phyloP scores from a whole-genome alignment of 2,888 invertebrate genomes.

The Athripsodes cinereus region DNA sequence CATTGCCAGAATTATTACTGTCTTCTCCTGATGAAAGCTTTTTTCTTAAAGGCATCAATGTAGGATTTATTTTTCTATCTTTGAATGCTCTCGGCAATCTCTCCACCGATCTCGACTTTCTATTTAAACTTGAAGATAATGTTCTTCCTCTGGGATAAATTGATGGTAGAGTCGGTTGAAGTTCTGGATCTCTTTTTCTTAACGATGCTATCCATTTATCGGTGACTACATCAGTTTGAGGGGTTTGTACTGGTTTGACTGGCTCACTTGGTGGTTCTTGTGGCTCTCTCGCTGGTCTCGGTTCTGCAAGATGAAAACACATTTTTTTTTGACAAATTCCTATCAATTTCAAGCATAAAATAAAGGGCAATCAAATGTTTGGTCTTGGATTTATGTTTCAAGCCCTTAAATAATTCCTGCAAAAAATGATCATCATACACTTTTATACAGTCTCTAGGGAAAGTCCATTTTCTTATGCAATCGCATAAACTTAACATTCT shows the following conservation, averaged over 20 bases:
- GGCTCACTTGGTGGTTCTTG: slow-evolving; percentile 14
- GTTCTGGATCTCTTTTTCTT: slow-evolving; percentile 57
- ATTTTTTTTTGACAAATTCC: too few species aligned
- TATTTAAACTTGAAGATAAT: slow-evolving; percentile 37
- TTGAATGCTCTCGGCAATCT: slow-evolving; percentile 35
- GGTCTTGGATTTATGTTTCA: too few species aligned
- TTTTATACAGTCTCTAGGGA: too few species aligned
- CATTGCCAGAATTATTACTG: slow-evolving; percentile 36
- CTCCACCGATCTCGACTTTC: slow-evolving; percentile 46
- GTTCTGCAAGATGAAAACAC: too few species aligned
- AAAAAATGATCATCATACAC: too few species aligned
- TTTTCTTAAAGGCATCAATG: slow-evolving; percentile 40
- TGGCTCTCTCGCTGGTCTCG: slow-evolving; percentile 38
- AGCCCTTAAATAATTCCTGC: too few species aligned
- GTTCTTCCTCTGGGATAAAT: slow-evolving; percentile 44
- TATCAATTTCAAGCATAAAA: too few species aligned
- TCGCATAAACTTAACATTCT: too few species aligned
- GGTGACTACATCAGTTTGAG: slow-evolving; percentile 41
- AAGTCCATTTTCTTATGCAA: too few species aligned
- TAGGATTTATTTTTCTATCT: slow-evolving; percentile 32
- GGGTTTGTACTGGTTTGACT: slow-evolving; percentile 19
- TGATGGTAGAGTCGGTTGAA: slow-evolving; percentile 59
- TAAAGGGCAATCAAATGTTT: too few species aligned
- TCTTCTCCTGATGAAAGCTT: slow-evolving; percentile 39
- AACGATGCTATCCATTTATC: slow-evolving; percentile 67